Evolutionary conservation across 2,113 vertebrate genomes (phyloP), one percentile per base, ranked within the genome.

Genomic region (Heterocephalus glaber): DNA sequence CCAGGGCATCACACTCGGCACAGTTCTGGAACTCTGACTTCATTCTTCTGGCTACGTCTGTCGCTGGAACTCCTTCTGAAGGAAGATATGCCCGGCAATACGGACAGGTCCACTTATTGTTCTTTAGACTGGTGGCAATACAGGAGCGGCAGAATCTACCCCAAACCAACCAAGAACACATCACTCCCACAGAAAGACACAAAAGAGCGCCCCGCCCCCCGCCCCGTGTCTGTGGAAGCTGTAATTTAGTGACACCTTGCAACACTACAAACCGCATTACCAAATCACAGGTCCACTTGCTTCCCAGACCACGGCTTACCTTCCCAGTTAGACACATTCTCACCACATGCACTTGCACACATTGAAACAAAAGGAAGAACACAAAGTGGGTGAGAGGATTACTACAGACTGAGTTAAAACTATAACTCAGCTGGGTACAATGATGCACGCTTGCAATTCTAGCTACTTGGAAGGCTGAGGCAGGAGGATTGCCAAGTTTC

Each of bases 1-100:
- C 97, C 92, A 77, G 54, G 81, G 92, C 94, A 90, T 98, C 90
- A n/a, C 98, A 98, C 95, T 98, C 98, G 3, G 96, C 56, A 81
- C 97, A 96, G 3, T 98, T 98, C 96, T 5, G 1, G 68, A 95
- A 95, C n/a, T 96, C 97, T 0, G 96, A 96, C 63, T 98, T 97
- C 97, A 97, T 98, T 86, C 96, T 98, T 79, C 97, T 98, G n/a
- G 96, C 86, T 41, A 92, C 95, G 82, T 98, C 98, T 16, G 96
- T 97, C n/a, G 96, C 98, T 49, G 98, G 97, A 89, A 97, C 97
- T 81, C 98, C 97, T 97, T 98, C 97, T 24, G 97, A 98, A 91
- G 96, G 92, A 90, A 98, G 97, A 5, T 96, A 97, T 0, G 97
- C 68, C 0, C 52, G 47, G 92, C 98, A 97, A 10, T 98, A 98